These are phyloP conservation scores for Erynnis tages DNA, from an alignment of 2,888 invertebrate genomes.

Conservation along the genomic window DNA sequence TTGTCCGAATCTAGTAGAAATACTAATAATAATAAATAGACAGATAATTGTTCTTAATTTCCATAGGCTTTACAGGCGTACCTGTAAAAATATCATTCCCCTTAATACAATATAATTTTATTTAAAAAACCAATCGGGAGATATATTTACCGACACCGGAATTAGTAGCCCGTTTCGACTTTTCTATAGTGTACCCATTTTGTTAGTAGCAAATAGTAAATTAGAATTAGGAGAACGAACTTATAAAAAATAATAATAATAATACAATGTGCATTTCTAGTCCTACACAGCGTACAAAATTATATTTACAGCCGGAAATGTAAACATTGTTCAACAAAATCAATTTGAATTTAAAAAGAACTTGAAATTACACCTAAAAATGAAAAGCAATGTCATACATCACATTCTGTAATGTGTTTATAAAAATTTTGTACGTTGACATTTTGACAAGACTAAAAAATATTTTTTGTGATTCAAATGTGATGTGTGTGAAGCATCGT, in stretches of 20 bases:
- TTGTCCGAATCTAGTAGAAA: slow-evolving; percentile 37
- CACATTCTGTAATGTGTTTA: neutral
- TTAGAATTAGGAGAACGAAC: slow-evolving; percentile 36
- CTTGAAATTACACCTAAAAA: too few relatives aligned
- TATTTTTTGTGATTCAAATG: neutral
- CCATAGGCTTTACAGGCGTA: slow-evolving; percentile 68
- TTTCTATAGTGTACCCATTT: slow-evolving; percentile 37
- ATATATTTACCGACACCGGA: slow-evolving; percentile 42
- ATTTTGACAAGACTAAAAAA: too few relatives aligned
- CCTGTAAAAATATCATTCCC: slow-evolving; percentile 63
- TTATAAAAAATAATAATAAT: slow-evolving; percentile 31
- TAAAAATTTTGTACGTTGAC: too few relatives aligned
- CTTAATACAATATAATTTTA: slow-evolving; percentile 20
- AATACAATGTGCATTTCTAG: slow-evolving; percentile 38
- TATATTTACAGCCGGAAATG: slow-evolving; percentile 9
- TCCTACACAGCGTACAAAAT: slow-evolving; percentile 9
- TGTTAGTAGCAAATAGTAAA: slow-evolving; percentile 50
- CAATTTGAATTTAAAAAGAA: too few relatives aligned
- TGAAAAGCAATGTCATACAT: neutral
- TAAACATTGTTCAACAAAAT: neutral
- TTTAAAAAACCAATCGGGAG: slow-evolving; percentile 20
- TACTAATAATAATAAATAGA: slow-evolving; percentile 47
- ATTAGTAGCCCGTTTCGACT: slow-evolving; percentile 35
- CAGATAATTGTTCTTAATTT: slow-evolving; percentile 59
- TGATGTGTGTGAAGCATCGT: neutral